Percentiles rank a stretch among this genome's conserved stretches.
These are phyloP conservation scores for Brenthis ino DNA, from an alignment of 2,888 invertebrate genomes.

Conservation along the genomic window DNA sequence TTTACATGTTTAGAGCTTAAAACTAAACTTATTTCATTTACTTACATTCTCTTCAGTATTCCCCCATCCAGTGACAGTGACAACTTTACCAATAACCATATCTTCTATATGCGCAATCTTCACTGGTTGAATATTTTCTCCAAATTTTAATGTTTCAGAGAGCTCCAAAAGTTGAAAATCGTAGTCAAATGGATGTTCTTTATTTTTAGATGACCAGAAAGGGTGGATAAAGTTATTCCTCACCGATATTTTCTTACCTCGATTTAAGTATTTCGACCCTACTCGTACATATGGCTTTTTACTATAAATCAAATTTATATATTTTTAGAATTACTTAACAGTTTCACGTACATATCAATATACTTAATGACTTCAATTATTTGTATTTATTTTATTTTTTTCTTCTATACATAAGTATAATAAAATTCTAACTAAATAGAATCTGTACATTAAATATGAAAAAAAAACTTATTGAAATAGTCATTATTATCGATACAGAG, in stretches of 20 bases:
- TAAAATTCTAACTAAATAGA: too few species aligned
- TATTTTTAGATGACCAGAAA: slow-evolving; percentile 55
- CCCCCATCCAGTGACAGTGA: slow-evolving; percentile 76
- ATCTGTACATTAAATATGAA: too few species aligned
- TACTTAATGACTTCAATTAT: too few species aligned
- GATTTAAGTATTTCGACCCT: slow-evolving; percentile 66
- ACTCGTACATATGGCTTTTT: slow-evolving; percentile 64
- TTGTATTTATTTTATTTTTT: too few species aligned
- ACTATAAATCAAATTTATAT: slow-evolving; percentile 45
- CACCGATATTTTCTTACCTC: slow-evolving; percentile 55
- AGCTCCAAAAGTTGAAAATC: slow-evolving; percentile 71
- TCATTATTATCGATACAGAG: too few species aligned
- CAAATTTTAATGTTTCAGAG: slow-evolving; percentile 54
- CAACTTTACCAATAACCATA: slow-evolving; percentile 68
- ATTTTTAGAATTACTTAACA: too few species aligned
- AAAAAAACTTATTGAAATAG: too few species aligned
- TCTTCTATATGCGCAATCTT: slow-evolving; percentile 70
- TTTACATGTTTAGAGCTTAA: too few species aligned
- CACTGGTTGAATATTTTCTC: slow-evolving; percentile 62
- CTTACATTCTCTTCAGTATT: slow-evolving; percentile 73
- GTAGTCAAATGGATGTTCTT: slow-evolving; percentile 71
- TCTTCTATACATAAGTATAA: too few species aligned
- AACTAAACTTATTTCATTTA: slow-evolving; percentile 28
- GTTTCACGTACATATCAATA: too few species aligned
- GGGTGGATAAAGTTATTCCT: slow-evolving; percentile 59